A percentile compares a stretch with the other conserved stretches of the same genome.
Conservation (phyloP, 2,888 invertebrate genomes). For the Metellina segmentata region DNA sequence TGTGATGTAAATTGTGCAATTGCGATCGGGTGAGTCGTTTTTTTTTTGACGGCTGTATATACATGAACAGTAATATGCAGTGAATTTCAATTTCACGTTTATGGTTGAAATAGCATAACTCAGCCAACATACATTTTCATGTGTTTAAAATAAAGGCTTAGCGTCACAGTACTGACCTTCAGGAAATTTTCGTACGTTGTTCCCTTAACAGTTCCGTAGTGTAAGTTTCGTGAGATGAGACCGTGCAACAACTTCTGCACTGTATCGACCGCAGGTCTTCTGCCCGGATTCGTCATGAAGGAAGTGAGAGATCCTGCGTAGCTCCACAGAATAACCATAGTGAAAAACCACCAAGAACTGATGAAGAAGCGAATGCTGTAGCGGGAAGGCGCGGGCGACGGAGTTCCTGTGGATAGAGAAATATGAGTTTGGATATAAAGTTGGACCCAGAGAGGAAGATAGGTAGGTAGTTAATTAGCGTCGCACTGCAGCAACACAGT, state of each 20-base stretch:
- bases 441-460: too few relatives aligned
- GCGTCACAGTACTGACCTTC: constrained; percentile 7
- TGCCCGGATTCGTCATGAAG: constrained; percentile 69
- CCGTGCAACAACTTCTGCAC: constrained; percentile 24
- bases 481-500: too few relatives aligned
- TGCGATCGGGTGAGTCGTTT: too few relatives aligned
- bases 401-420: constrained; percentile 35
- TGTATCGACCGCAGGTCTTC: constrained; percentile 53
- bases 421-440: too few relatives aligned
- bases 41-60: too few relatives aligned
- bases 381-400: constrained; percentile 47
- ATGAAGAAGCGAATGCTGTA: constrained; percentile 71
- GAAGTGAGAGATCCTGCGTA: constrained; percentile 68
- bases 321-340: constrained; percentile 62
- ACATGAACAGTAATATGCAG: too few relatives aligned
- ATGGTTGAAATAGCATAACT: too few relatives aligned
- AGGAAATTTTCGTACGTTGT: constrained; percentile 57
- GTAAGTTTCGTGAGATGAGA: constrained; percentile 5
- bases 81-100: too few relatives aligned
- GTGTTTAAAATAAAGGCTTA: too few relatives aligned
- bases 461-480: too few relatives aligned
- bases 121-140: too few relatives aligned
- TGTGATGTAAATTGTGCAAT: too few relatives aligned
- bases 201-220: constrained; percentile 52
- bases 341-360: constrained; percentile 69